phyloP scores from a whole-genome alignment of 2,888 invertebrate species.

The Acleris holmiana region DNA sequence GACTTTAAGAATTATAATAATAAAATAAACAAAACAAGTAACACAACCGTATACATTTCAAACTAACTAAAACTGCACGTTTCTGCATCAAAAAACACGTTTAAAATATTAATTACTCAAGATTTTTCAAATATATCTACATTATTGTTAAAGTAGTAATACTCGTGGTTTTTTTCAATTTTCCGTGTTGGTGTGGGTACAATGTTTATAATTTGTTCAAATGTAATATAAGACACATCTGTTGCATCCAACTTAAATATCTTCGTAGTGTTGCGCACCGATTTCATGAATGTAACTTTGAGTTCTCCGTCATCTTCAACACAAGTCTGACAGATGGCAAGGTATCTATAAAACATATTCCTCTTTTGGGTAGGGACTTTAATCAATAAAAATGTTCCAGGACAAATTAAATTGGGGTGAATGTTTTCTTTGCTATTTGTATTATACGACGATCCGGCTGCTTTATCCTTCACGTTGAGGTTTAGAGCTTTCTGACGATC shows the following conservation, averaged over 20 bases:
- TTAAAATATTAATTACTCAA: slow-evolving; percentile 1
- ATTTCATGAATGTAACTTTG: slow-evolving; percentile 13
- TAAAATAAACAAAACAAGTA: slow-evolving; percentile 5
- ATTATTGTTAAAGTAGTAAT: slow-evolving; percentile 1
- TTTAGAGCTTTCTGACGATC: slow-evolving; percentile 24
- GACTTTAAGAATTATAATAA: slow-evolving; percentile 4
- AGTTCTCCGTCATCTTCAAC: slow-evolving; percentile 16
- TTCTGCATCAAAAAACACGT: slow-evolving; percentile 2
- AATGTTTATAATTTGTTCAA: slow-evolving; percentile 6
- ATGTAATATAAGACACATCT: slow-evolving; percentile 13
- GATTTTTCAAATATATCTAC: slow-evolving; percentile 3
- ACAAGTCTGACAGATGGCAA: slow-evolving; percentile 11
- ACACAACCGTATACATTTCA: slow-evolving; percentile 1
- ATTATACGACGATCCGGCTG: slow-evolving; percentile 25
- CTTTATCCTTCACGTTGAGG: slow-evolving; percentile 10
- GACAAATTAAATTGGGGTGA: slow-evolving; percentile 34
- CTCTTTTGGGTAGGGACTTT: background rate
- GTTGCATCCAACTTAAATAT: slow-evolving; percentile 7
- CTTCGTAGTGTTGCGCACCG: slow-evolving; percentile 12
- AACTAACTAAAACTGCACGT: slow-evolving; percentile 6
- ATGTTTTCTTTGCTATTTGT: slow-evolving; percentile 33
- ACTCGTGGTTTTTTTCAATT: slow-evolving; percentile 1
- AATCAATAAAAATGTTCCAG: slow-evolving; percentile 10
- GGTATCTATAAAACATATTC: slow-evolving; percentile 5
- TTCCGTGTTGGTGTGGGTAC: background rate